A percentile compares a stretch with the other conserved stretches of the same genome.
Evolutionary conservation across 2,888 invertebrate species (phyloP).

Genomic region (Drosophila pseudotakahashii): DNA sequence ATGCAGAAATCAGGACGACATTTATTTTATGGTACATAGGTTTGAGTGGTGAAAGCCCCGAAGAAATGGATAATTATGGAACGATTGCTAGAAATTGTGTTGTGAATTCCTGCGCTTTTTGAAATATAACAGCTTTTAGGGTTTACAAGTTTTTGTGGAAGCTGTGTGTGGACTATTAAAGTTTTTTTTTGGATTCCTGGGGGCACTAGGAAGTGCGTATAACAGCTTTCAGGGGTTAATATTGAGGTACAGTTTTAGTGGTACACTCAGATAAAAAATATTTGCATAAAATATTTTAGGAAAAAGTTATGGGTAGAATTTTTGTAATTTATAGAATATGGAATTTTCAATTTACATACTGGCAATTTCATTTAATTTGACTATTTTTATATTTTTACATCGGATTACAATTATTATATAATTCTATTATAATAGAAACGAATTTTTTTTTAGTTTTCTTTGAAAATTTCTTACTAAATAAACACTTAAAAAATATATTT

Average conservation of each 20-base stretch:
- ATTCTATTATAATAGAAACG: background rate
- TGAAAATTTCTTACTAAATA: too few relatives aligned
- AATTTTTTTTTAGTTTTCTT: too few relatives aligned
- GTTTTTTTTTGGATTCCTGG: background rate
- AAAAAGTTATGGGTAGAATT: too few relatives aligned
- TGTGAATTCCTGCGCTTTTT: background rate
- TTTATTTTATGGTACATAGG: background rate
- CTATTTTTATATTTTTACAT: too few relatives aligned
- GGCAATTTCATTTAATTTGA: background rate
- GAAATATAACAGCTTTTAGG: slow-evolving; percentile 2
- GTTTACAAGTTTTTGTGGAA: background rate
- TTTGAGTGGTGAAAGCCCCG: background rate
- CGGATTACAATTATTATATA: background rate
- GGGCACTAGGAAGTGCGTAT: background rate
- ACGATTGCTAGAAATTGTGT: background rate
- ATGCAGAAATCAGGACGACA: background rate
- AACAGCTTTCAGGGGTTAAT: slow-evolving; percentile 3
- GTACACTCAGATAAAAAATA: background rate
- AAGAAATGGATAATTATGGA: background rate
- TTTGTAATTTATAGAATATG: too few relatives aligned
- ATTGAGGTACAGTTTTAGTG: background rate
- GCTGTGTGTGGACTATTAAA: background rate
- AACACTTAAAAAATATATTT: too few relatives aligned
- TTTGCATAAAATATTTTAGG: background rate
- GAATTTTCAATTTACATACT: too few relatives aligned